Base-by-base conservation (phyloP, 1,140 invertebrate genomes). In the Portunus trituberculatus region DNA sequence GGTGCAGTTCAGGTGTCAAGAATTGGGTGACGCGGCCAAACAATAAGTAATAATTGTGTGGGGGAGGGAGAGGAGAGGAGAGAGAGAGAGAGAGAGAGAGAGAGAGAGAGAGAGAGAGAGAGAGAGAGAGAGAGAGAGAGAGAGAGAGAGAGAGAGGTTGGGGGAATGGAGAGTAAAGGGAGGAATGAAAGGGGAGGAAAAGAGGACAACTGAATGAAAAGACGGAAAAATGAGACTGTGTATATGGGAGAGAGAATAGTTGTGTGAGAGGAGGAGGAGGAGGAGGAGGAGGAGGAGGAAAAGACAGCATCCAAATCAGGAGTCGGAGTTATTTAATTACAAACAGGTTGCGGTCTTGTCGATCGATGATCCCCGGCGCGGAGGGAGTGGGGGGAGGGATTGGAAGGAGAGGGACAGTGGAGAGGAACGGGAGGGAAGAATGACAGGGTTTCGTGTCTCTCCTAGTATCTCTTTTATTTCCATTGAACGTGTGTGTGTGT, bases 311-410 rank as follows among this genome's bases (percentile, higher is more conserved):
- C 10, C 46, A 91, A 91, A 59, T 59, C 84, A 52, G n/a, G n/a
- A 91, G 46, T 91, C 89, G n/a, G 48, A 28, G 48, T 91, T 84
- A 84, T 84, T 84, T 46, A 92, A 92, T 83, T 83, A 84, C 82
- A 31, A 25, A 83, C 82, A 92, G 31, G 67, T 92, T 92, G 32
- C 39, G 91, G 45, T 32, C 16, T 92, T 83, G 29, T n/a, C 20
- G 39, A 83, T 92, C 82, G 67, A 83, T 83, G 16, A 20, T 87
- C 39, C 39, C 31, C 39, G 84, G 31, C 84, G 84, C 31, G 14
- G 28, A 87, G 84, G 84, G 84, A 87, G 84, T n/a, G 39, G 25
- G 84, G 29, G 84, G 84, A 28, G 12, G 84, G 20, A n/a, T 8
- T 3, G 20, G 67, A 25, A n/a, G 20, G 67, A 20, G n/a, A 76